phyloP scores from a whole-genome alignment of 2,113 vertebrate genomes.

The Microcebus griseorufus region DNA sequence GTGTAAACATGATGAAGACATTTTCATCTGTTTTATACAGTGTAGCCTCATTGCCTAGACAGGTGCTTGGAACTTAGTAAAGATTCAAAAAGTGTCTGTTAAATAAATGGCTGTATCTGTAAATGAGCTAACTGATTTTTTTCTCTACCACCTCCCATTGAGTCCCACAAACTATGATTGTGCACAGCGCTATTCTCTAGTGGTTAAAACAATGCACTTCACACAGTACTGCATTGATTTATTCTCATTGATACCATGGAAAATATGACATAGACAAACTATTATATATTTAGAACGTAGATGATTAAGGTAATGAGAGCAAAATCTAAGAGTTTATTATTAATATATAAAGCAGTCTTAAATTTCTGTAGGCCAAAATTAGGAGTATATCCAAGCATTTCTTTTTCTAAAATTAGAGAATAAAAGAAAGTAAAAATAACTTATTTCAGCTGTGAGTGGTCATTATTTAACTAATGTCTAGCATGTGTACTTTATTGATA shows the following conservation, averaged over 20 bases:
- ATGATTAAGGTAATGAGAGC: not conserved
- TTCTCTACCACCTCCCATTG: fast-evolving
- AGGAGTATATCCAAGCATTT: not conserved
- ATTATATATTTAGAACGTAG: not conserved
- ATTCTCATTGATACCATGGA: not conserved
- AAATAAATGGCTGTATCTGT: not conserved
- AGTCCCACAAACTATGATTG: not conserved
- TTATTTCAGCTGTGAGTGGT: not conserved
- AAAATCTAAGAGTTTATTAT: not conserved
- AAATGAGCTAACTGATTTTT: not conserved
- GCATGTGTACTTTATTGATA: not conserved
- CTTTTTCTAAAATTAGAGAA: not conserved
- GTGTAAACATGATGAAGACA: not conserved
- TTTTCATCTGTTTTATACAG: not conserved
- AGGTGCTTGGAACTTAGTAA: not conserved
- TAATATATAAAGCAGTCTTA: not conserved
- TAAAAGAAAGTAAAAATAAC: not conserved
- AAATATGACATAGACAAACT: not conserved
- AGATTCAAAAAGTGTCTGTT: not conserved
- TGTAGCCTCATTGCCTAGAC: not conserved
- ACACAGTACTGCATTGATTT: not conserved
- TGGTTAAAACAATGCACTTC: not conserved
- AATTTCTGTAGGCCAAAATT: not conserved
- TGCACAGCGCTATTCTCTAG: fast-evolving
- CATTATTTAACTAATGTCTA: not conserved